phyloP scores from a whole-genome alignment of 2,888 invertebrate genomes.

The Cheilosia scutellata region DNA sequence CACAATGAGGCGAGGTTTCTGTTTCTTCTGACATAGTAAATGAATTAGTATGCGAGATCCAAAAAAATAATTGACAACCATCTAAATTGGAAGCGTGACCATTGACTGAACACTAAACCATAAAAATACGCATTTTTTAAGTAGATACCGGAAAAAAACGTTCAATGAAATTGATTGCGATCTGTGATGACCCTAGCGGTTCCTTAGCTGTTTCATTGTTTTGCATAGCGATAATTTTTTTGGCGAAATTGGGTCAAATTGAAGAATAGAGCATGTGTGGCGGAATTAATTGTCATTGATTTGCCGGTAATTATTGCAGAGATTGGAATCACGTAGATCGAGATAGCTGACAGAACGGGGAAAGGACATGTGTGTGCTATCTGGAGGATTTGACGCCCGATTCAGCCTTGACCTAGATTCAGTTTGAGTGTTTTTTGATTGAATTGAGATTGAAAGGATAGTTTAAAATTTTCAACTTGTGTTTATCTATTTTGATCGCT shows the following conservation, averaged over 20 bases:
- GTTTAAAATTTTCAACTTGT: background rate
- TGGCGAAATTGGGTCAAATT: constrained; percentile 36
- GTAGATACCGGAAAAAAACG: constrained; percentile 21
- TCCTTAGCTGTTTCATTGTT: constrained; percentile 14
- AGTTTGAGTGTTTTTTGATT: background rate
- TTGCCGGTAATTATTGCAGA: constrained; percentile 14
- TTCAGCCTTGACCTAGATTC: constrained; percentile 4
- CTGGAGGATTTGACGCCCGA: background rate
- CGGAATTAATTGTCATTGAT: constrained; percentile 23
- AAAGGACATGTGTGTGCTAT: background rate
- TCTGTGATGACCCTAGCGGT: constrained; percentile 23
- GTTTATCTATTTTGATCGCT: no score
- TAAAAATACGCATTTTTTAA: constrained; percentile 29
- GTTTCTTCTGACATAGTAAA: background rate
- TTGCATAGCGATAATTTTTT: background rate
- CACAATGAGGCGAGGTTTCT: background rate
- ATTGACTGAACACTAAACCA: constrained; percentile 41
- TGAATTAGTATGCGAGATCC: constrained; percentile 21
- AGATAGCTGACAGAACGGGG: background rate
- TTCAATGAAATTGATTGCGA: constrained; percentile 38
- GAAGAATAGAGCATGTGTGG: background rate
- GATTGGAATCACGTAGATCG: constrained; percentile 25
- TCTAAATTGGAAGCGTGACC: constrained; percentile 34
- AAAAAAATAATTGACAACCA: background rate
- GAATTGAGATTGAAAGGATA: background rate